phyloP scores from a whole-genome alignment of 2,797 vertebrate species.

The Enteromius unitaeniatus region DNA sequence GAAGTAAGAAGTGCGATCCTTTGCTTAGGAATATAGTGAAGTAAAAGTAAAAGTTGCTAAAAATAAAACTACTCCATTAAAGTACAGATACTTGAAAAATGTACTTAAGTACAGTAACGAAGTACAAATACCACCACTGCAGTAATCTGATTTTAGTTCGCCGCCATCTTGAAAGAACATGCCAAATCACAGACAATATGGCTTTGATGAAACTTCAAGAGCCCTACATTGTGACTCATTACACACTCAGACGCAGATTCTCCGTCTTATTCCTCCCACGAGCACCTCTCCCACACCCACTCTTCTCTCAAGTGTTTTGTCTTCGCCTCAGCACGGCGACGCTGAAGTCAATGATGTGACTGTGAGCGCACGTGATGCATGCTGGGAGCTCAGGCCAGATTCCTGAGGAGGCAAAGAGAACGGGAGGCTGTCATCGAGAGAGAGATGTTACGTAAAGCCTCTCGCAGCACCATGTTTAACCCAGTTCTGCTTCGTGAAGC shows the following conservation, averaged over 20 bases:
- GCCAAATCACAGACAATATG: neutral
- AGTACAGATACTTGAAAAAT: too few relatives aligned
- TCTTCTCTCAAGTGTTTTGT: conserved; percentile 29
- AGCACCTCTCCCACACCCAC: conserved; percentile 10
- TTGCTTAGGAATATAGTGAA: too few relatives aligned
- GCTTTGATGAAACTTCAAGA: conserved; percentile 27
- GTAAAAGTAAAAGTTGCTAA: too few relatives aligned
- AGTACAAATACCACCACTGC: too few relatives aligned
- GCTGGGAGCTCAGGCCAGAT: conserved; percentile 15
- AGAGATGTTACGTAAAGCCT: conserved; percentile 44
- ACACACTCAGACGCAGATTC: conserved; percentile 1
- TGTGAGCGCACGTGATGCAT: conserved; percentile 10
- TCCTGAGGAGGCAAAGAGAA: conserved; percentile 18
- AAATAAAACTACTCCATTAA: too few relatives aligned
- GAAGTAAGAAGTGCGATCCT: too few relatives aligned
- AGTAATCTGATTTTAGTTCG: neutral
- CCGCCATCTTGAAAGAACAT: neutral
- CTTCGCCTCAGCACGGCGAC: neutral
- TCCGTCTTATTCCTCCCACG: neutral
- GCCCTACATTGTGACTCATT: conserved; percentile 29
- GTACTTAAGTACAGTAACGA: too few relatives aligned
- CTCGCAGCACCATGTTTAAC: conserved; percentile 23
- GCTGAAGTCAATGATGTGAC: neutral
- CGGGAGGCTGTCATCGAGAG: neutral
- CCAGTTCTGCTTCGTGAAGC: neutral